Percentiles rank a stretch among this genome's conserved stretches.
Conservation (phyloP, 2,113 vertebrate genomes). For the Ptilorrhoa leucosticta region DNA sequence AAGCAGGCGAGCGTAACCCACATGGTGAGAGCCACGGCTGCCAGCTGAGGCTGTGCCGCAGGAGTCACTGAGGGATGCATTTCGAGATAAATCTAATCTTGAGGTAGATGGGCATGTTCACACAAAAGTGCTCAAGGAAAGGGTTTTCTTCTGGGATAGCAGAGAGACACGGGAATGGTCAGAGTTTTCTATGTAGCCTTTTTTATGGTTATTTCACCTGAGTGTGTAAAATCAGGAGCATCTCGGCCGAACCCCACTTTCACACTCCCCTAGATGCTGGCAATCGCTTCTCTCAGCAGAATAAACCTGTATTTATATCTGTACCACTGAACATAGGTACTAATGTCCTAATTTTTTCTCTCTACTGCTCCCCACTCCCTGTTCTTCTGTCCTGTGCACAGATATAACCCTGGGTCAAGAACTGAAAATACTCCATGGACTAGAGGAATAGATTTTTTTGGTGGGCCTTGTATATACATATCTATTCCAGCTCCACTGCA, state of each 20-base stretch:
- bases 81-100: neutral
- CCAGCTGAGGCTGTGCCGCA: neutral
- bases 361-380: neutral
- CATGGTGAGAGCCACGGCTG: neutral
- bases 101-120: neutral
- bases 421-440: neutral
- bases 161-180: neutral
- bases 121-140: neutral
- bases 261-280: neutral
- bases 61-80: neutral
- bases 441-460: slow-evolving; percentile 6
- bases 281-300: neutral
- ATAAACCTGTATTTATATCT: neutral
- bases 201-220: neutral
- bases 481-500: neutral
- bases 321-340: neutral
- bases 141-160: neutral
- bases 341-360: neutral
- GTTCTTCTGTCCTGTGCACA: neutral
- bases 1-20: neutral
- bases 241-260: neutral
- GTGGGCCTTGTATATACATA: neutral
- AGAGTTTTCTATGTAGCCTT: neutral
- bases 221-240: neutral
- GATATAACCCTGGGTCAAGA: neutral